Percentiles rank a stretch among this genome's conserved stretches.
phyloP scores from a whole-genome alignment of 2,113 vertebrate species.

The Gavialis gangeticus region DNA sequence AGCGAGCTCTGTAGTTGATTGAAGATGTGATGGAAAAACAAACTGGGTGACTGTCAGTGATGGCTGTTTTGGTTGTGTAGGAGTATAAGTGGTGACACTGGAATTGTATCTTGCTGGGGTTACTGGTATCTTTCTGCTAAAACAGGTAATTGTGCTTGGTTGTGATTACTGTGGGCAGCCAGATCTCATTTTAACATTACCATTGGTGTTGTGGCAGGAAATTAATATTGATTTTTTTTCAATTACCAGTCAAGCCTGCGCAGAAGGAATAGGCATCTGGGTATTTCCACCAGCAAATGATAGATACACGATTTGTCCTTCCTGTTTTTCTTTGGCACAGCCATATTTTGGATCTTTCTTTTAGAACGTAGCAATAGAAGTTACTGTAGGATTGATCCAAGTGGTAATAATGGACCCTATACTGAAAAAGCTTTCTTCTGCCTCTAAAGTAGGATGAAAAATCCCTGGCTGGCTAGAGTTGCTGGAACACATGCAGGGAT shows the following conservation, averaged over 20 bases:
- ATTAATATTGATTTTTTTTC: background rate
- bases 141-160: background rate
- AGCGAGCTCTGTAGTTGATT: background rate
- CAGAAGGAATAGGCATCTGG: background rate
- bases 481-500: background rate
- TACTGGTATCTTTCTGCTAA: background rate
- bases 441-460: background rate
- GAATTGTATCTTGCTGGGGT: background rate
- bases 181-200: background rate
- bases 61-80: background rate
- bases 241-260: background rate
- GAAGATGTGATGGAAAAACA: background rate
- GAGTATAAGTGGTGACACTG: background rate
- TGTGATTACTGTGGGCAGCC: background rate
- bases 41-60: background rate
- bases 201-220: background rate
- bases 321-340: background rate
- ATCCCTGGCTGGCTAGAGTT: background rate
- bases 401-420: background rate
- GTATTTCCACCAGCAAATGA: background rate
- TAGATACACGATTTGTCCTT: background rate
- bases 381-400: background rate
- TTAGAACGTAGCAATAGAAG: background rate
- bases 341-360: constrained; percentile 1
- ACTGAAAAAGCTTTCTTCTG: background rate